Conservation (phyloP, 2,888 invertebrate species). For the Catocala nupta region DNA sequence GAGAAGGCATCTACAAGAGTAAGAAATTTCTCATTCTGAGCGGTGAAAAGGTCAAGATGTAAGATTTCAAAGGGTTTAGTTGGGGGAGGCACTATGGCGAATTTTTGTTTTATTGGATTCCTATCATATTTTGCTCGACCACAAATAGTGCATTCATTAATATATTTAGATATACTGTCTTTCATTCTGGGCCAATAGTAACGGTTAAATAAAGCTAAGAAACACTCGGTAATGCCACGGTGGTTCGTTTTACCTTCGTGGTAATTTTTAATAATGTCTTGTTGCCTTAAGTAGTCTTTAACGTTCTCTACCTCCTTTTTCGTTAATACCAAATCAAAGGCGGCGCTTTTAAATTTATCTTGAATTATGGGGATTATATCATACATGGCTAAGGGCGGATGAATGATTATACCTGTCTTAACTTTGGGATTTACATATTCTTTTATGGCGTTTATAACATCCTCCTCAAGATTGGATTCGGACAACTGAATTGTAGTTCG, state of each 20-base stretch:
- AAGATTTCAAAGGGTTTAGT: slow-evolving; percentile 37
- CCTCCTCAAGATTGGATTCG: slow-evolving; percentile 27
- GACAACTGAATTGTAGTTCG: slow-evolving; percentile 7
- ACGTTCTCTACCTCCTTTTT: too few relatives aligned
- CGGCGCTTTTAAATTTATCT: slow-evolving; percentile 39
- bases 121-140: slow-evolving; percentile 18
- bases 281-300: too few relatives aligned
- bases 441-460: too few relatives aligned
- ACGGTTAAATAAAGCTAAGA: too few relatives aligned
- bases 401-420: slow-evolving; percentile 44
- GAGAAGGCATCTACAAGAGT: slow-evolving; percentile 40
- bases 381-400: slow-evolving; percentile 35
- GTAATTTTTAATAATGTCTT: slow-evolving; percentile 23
- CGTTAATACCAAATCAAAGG: slow-evolving; percentile 37
- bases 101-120: too few relatives aligned
- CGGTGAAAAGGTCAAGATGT: slow-evolving; percentile 39
- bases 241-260: slow-evolving; percentile 26
- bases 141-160: slow-evolving; percentile 17
- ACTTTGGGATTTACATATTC: slow-evolving; percentile 50
- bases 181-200: slow-evolving; percentile 17
- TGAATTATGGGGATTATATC: slow-evolving; percentile 42
- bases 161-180: slow-evolving; percentile 10
- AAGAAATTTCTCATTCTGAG: slow-evolving; percentile 38
- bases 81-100: too few relatives aligned
- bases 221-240: too few relatives aligned